A percentile compares a stretch with the other conserved stretches of the same genome.
phyloP scores from a whole-genome alignment of 2,797 vertebrate species.

The Cyclopterus lumpus region DNA sequence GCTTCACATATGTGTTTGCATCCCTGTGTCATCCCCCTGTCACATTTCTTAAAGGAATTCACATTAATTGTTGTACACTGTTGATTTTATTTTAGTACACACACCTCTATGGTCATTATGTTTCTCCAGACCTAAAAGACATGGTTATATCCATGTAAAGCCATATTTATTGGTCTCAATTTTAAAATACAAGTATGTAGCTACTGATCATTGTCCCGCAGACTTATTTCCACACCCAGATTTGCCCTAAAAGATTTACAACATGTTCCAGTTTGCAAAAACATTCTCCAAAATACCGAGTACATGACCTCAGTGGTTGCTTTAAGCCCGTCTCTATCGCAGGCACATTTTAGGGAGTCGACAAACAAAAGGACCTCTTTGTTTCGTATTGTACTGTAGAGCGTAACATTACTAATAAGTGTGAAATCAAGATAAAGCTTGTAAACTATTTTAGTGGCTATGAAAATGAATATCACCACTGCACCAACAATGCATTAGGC shows the following conservation, averaged over 20 bases:
- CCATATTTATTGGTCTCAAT: not conserved
- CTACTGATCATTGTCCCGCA: not conserved
- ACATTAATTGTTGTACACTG: not conserved
- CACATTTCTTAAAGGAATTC: not conserved
- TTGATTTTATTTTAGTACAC: not conserved
- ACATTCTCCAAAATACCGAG: not conserved
- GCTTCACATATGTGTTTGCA: not conserved
- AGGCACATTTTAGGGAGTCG: not conserved
- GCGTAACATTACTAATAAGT: not conserved
- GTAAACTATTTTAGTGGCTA: not conserved
- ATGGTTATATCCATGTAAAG: not conserved
- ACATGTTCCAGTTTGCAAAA: not conserved
- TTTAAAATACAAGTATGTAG: not conserved
- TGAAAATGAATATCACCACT: not conserved
- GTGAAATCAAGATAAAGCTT: not conserved
- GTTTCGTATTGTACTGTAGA: not conserved
- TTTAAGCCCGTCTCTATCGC: not conserved
- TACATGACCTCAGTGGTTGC: not conserved
- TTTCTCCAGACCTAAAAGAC: not conserved
- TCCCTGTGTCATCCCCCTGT: too few species aligned
- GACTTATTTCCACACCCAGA: not conserved
- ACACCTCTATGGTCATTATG: not conserved
- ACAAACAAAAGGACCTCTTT: constrained; percentile 14
- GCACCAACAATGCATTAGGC: not conserved
- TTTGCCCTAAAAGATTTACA: not conserved